Base-by-base conservation (phyloP, 2,888 invertebrate species). In the Platerodrilus igneus region DNA sequence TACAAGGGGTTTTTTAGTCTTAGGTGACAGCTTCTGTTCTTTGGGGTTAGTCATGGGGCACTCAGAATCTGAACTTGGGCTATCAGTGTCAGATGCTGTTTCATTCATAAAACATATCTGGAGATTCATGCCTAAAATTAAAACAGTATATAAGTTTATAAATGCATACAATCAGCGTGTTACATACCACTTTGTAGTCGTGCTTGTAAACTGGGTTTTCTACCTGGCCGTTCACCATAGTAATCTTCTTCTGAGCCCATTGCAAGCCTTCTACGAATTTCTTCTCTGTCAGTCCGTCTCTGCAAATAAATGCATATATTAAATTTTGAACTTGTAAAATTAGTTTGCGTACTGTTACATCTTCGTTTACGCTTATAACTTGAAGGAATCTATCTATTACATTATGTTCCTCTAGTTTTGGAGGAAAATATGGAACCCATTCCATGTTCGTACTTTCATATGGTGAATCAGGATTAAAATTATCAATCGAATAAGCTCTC, bases 91-190 rank as follows among this genome's bases (percentile, higher is more conserved):
- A 33, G 86, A 87, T 43, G 84, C 84, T 37, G 86, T 86, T 67
- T 94, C 92, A 67, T 93, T 92, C 87, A 93, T 89, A 70, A 92
- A 93, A 74, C 93, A 93, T 60, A 94, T 91, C 75, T 92, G 92
- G 33, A 93, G 81, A 72, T 91, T 92, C 84, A 86, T 91, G 54
- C 89, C 86, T 86, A 67, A 15, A 67, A n/a, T n/a, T n/a, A n/a
- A n/a, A n/a, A n/a, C n/a, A n/a, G n/a, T 42, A 8, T 13, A 22
- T 14, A n/a, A 22, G 3, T 17, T 20, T n/a, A 15, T 11, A 11
- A 18, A 19, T 35, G 9, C 14, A 11, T 15, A 7, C 8, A 27
- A 10, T 16, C n/a, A 13, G 18, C 13, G 6, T 13, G 7, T 8
- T 21, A 65, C 73, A 67, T 63, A 86, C 87, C 87, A 75, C 81